Evolutionary conservation across 2,888 invertebrate species (phyloP).

Genomic region (Hypselothyrea guttata): DNA sequence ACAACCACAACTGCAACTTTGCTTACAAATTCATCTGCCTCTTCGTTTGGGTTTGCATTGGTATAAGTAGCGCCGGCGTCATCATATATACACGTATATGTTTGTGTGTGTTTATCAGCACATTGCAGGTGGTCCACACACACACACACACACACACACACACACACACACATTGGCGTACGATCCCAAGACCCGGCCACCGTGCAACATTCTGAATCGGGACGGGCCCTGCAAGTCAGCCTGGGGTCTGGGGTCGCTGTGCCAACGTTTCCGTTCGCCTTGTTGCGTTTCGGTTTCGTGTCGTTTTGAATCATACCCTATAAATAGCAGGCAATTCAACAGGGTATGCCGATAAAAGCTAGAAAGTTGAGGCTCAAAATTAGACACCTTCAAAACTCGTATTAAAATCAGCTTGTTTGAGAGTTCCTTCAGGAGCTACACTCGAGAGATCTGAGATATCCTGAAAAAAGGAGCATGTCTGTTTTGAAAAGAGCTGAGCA

Average conservation of each 20-base stretch:
- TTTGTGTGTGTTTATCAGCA: slow-evolving; percentile 67
- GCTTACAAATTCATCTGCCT: slow-evolving; percentile 2
- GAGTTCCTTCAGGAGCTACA: no score
- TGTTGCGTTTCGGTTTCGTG: slow-evolving; percentile 42
- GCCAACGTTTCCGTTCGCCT: slow-evolving; percentile 70
- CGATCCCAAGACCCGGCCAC: neutral
- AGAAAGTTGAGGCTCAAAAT: no score
- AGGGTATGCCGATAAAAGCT: neutral
- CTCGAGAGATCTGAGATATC: no score
- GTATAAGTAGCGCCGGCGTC: slow-evolving; percentile 68
- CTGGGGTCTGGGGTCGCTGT: slow-evolving; percentile 64
- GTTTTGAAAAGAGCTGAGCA: no score
- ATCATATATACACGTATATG: slow-evolving; percentile 57
- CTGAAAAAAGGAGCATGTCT: no score
- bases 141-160: slow-evolving; percentile 31
- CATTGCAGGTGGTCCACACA: slow-evolving; percentile 68
- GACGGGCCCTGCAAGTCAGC: slow-evolving; percentile 48
- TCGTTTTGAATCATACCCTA: slow-evolving; percentile 48
- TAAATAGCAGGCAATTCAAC: neutral
- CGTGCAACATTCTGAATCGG: slow-evolving; percentile 18
- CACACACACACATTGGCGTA: no score
- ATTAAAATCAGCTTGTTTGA: no score
- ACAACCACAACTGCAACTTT: slow-evolving; percentile 6
- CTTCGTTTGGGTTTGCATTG: slow-evolving; percentile 21
- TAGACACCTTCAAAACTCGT: no score